Evolutionary conservation across 2,888 invertebrate species (phyloP), one percentile per base, ranked within the genome.

Genomic region (Chrysolina haemoptera): DNA sequence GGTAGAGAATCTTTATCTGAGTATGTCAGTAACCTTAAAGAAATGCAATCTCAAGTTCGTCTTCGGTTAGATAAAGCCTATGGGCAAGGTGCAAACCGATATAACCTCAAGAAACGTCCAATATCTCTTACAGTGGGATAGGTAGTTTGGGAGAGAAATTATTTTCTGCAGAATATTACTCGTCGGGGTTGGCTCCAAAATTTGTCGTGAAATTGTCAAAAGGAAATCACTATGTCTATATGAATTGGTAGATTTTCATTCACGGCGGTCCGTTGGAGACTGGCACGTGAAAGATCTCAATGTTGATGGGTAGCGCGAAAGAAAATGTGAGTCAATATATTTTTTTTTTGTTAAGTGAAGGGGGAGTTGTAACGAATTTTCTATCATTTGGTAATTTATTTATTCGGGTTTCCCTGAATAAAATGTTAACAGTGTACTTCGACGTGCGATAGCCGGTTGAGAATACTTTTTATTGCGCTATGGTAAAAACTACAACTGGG

Each of bases 101-200:
- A 74, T 66, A 71, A 74, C 66, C 55, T 74, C 18, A 12, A 66
- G 10, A 53, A 53, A 62, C 40, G 74, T 18, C 72, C 9, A 1
- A 16, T 66, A 10, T 35, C 50, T 74, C 10, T n/a, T n/a, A n/a
- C n/a, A n/a, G n/a, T n/a, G n/a, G n/a, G n/a, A n/a, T n/a, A n/a
- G n/a, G n/a, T n/a, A n/a, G n/a, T n/a, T n/a, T 74, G 74, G 71
- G 65, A 62, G 50, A 22, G 62, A 3, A 74, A 74, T 66, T 59
- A 50, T 22, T 46, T 66, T n/a, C n/a, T n/a, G n/a, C n/a, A n/a
- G 64, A 78, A 18, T 62, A 75, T 55, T 48, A 75, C 10, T 46
- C 77, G 1, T 65, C 78, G 0, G 79, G 81, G 35, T 72, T 81
- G 16, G 75, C 76, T 8, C 75, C 77, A 0, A 77, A 76, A 55